Evolutionary conservation across 2,797 vertebrate species (phyloP).

Genomic region (Falco columbarius): DNA sequence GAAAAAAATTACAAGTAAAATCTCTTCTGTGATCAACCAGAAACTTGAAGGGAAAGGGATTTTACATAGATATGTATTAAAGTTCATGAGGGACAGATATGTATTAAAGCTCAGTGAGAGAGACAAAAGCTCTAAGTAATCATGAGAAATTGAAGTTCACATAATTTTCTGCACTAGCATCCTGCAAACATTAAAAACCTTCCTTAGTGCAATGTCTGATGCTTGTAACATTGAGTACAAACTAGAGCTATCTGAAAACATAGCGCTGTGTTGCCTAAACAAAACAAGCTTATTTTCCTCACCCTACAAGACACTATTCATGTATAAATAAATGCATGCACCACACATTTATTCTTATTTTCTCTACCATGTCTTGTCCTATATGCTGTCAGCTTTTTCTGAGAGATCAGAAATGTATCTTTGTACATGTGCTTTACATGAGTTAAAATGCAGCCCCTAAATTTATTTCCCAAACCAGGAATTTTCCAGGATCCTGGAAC

Average conservation of each 20-base stretch:
- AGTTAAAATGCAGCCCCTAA: neutral
- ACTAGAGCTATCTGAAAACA: neutral
- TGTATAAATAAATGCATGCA: neutral
- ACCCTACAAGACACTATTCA: neutral
- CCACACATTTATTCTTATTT: neutral
- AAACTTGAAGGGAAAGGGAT: neutral
- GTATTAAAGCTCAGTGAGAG: neutral
- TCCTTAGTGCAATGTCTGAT: neutral
- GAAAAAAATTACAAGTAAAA: neutral
- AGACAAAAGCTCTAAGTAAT: neutral
- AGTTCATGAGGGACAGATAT: neutral
- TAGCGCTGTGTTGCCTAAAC: neutral
- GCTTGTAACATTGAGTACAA: neutral
- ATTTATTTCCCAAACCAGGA: neutral
- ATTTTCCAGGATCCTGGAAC: neutral
- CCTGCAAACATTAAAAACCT: neutral
- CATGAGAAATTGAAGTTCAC: neutral
- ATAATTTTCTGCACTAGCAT: neutral
- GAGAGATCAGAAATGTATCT: neutral
- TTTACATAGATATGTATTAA: neutral
- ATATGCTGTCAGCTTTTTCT: neutral
- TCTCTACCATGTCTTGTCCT: neutral
- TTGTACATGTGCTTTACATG: neutral
- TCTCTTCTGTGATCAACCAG: neutral
- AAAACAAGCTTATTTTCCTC: neutral